Evolutionary conservation across 2,888 invertebrate genomes (phyloP).

Genomic region (Lapara coniferarum): DNA sequence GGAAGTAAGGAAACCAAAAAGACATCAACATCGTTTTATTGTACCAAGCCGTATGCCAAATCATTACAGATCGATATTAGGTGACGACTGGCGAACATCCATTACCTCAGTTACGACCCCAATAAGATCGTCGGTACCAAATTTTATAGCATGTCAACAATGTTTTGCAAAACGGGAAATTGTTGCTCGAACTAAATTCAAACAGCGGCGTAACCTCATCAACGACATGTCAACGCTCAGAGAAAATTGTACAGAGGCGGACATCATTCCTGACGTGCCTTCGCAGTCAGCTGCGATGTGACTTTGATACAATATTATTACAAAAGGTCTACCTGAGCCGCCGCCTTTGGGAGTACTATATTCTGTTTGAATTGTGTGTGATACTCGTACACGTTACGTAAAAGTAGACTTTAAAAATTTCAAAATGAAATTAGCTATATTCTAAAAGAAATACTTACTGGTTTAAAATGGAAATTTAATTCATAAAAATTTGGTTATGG

Average conservation of each 20-base stretch:
- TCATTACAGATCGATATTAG: slow-evolving; percentile 2
- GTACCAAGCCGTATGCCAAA: neutral
- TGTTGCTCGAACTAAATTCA: slow-evolving; percentile 37
- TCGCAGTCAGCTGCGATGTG: slow-evolving; percentile 38
- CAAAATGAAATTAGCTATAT: neutral
- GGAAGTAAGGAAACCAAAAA: neutral
- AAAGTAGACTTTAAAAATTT: neutral
- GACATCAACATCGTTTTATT: neutral
- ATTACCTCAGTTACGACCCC: slow-evolving; percentile 9
- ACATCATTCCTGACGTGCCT: slow-evolving; percentile 39
- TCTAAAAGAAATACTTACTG: too few relatives aligned
- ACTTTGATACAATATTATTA: slow-evolving; percentile 53
- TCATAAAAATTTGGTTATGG: too few relatives aligned
- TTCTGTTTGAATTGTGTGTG: slow-evolving; percentile 16
- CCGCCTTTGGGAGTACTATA: slow-evolving; percentile 25
- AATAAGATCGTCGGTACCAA: slow-evolving; percentile 6
- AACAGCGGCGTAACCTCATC: slow-evolving; percentile 40
- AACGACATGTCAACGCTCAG: slow-evolving; percentile 45
- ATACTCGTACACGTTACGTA: neutral
- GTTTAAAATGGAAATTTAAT: too few relatives aligned
- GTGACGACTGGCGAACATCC: slow-evolving; percentile 8
- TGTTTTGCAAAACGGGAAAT: slow-evolving; percentile 32
- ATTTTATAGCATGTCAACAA: slow-evolving; percentile 18
- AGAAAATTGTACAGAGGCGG: slow-evolving; percentile 47
- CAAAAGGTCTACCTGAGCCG: slow-evolving; percentile 39